These are phyloP conservation scores for Elanus axillaris DNA, from an alignment of 2,113 vertebrate genomes.

Conservation along the genomic window DNA sequence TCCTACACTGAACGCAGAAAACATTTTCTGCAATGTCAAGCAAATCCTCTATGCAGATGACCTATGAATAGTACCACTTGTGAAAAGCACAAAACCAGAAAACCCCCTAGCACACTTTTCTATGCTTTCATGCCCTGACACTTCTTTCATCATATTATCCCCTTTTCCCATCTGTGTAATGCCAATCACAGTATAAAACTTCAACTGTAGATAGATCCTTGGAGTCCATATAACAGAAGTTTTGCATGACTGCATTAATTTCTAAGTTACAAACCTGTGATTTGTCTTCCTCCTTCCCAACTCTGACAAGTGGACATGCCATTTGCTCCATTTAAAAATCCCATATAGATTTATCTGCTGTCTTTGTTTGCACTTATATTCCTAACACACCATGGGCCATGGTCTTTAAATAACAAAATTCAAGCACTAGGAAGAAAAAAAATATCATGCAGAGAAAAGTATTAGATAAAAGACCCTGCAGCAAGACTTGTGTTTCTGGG, in stretches of 20 bases:
- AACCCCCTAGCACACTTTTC: background rate
- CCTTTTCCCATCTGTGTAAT: conserved; percentile 4
- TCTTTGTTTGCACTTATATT: background rate
- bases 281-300: background rate
- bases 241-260: background rate
- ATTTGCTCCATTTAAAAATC: background rate
- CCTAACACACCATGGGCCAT: background rate
- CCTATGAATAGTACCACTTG: background rate
- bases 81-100: conserved; percentile 15
- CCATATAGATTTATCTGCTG: background rate
- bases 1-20: background rate
- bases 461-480: background rate
- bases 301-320: background rate
- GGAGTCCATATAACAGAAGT: conserved; percentile 1
- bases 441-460: background rate
- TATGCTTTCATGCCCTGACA: background rate
- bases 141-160: background rate
- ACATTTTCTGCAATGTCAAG: background rate
- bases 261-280: conserved; percentile 4
- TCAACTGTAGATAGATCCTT: background rate
- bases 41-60: background rate
- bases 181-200: background rate
- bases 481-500: background rate
- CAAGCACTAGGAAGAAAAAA: background rate
- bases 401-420: background rate